A percentile compares a stretch with the other conserved stretches of the same genome.
Conservation (phyloP, 2,888 invertebrate genomes). For the Phrixothrix hirtus region DNA sequence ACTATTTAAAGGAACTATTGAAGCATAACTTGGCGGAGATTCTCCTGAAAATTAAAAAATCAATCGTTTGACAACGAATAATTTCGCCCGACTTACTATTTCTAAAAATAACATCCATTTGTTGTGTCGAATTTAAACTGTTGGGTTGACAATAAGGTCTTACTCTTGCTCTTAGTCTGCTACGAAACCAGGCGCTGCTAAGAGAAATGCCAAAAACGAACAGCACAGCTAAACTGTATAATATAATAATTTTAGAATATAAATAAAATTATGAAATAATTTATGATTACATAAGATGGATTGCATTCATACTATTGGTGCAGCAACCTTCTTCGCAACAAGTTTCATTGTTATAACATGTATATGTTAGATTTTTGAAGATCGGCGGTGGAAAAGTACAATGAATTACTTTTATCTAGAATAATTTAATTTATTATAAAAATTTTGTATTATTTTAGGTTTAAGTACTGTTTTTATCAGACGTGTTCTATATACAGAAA, state of each 20-base stretch:
- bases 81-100: too few relatives aligned
- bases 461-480: too few relatives aligned
- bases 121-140: too few relatives aligned
- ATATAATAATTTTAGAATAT: neutral
- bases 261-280: neutral
- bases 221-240: neutral
- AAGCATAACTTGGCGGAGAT: neutral
- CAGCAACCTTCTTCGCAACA: conserved; percentile 1
- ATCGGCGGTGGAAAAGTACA: neutral
- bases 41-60: neutral
- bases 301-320: neutral
- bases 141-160: too few relatives aligned
- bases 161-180: neutral
- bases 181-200: neutral
- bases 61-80: neutral
- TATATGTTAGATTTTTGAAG: neutral
- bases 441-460: neutral
- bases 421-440: neutral
- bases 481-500: too few relatives aligned
- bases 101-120: too few relatives aligned
- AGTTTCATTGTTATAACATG: neutral
- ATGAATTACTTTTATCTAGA: neutral
- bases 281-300: neutral
- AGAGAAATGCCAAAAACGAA: too few relatives aligned
- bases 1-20: too few relatives aligned